Base-by-base conservation (phyloP, 2,113 vertebrate genomes). In the Callionymus lyra region DNA sequence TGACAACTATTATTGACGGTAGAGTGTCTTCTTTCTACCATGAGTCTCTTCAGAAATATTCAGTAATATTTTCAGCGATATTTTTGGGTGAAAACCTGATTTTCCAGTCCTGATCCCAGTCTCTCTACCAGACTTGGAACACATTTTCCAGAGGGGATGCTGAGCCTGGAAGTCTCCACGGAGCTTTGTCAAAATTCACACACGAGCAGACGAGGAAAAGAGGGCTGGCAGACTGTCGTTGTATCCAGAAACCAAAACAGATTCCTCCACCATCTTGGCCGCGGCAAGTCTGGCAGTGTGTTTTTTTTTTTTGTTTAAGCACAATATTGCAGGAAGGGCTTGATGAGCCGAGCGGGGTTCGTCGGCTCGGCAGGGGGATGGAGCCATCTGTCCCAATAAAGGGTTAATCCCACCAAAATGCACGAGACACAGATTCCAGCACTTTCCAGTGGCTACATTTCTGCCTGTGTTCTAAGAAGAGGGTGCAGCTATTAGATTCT, bases 341-440 rank as follows among this genome's bases (percentile, higher is more conserved):
- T 69, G 71, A 70, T 46, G 13, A 56, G 47, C 47, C 55, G 68
- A 72, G 68, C 59, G 69, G 70, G 68, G 71, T 72, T 60, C 71
- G 62, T 69, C 66, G 50, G 59, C 71, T 59, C 68, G 16, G 54
- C 55, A 73, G 65, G 65, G 70, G 74, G 68, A 79, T 46, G 65
- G 41, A 72, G 71, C 83, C 81, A 86, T 86, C 85, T 84, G 82
- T 76, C 78, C 68, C 21, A 73, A 47, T 59, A 80, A 85, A 81
- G 82, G 83, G 89, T 89, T 90, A 89, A 90, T 87, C 87, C 85
- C 80, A 65, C 70, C 68, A 74, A 74, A 77, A 59, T n/a, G 65
- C 60, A 72, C 56, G 52, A 59, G 56, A 63, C 48, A 10, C 67
- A 49, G 40, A 70, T 70, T 78, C 79, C 74, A 81, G 71, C 78